Base-by-base conservation (phyloP, 2,888 invertebrate species). In the Platycheirus albimanus region DNA sequence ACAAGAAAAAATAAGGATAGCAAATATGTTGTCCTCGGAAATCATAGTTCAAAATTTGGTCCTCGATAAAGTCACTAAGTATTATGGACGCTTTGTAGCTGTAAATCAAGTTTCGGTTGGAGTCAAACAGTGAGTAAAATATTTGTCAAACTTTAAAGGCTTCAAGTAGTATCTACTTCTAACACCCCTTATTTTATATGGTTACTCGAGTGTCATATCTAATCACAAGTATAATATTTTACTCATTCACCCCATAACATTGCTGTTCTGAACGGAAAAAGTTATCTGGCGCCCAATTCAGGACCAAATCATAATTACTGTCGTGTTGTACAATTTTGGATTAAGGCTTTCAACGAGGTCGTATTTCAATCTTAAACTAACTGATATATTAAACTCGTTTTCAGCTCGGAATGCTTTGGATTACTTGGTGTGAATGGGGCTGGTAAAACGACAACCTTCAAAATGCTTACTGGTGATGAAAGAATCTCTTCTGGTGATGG, bases 401-500 rank as follows among this genome's bases (percentile, higher is more conserved):
- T 11, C 1, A 81, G 81, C 17, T 72, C 81, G 2, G 81, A 81
- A 45, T 81, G 81, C 17, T 58, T 58, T 41, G 96, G 96, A 1
- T 90, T 97, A 43, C 91, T 97, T 56, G 96, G 97, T 0, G 94
- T 96, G 0, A 97, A 97, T 89, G 97, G 97, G 8, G 96, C 97
- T 2, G 97, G 97, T 0, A 97, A 97, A 90, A 96, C 96, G 0
- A 94, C 95, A 0, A 97, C 97, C 0, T 98, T 98, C 89, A 96
- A 96, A 91, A 96, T 97, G 95, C 91, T 97, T 87, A 97, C 97
- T 56, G 97, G 97, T 0, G 97, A 96, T 88, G 95, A 94, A 87
- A 90, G 91, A 3, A 93, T 96, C 10, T 93, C 94, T 0, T 92
- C 92, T 63, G 96, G 96, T 0, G 93, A 94, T 61, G 95, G 94